These are phyloP conservation scores for Apodemus agrarius DNA, from an alignment of 2,797 vertebrate species.

Conservation along the genomic window DNA sequence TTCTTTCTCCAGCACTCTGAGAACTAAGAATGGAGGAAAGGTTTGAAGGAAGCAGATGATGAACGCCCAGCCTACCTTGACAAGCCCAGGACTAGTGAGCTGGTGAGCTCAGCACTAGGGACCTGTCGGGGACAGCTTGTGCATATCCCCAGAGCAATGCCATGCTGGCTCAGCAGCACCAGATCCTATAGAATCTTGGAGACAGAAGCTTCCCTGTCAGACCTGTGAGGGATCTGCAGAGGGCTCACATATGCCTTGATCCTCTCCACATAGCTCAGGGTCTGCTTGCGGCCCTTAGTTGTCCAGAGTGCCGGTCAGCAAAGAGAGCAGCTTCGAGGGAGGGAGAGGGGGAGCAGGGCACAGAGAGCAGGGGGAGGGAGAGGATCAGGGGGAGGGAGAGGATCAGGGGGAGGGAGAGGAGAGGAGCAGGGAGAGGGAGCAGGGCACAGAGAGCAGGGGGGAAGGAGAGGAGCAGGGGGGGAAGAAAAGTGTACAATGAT, in stretches of 20 bases:
- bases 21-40: neutral
- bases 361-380: too few species aligned
- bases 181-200: rapidly evolving
- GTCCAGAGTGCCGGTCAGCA: neutral
- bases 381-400: neutral
- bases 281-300: neutral
- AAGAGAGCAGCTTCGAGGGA: neutral
- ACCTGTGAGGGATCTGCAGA: neutral
- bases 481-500: too few species aligned
- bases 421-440: too few species aligned
- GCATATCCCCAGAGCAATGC: neutral
- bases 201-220: neutral
- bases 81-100: neutral
- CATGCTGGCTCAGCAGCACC: neutral
- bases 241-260: rapidly evolving
- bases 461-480: too few species aligned
- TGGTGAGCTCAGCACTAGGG: neutral
- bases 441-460: too few species aligned
- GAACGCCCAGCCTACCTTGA: neutral
- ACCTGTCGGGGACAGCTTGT: neutral
- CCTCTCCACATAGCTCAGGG: rapidly evolving
- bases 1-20: rapidly evolving
- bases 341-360: neutral
- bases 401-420: too few species aligned
- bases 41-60: neutral